These are phyloP conservation scores for Lagopus muta DNA, from an alignment of 2,113 vertebrate genomes.

Conservation along the genomic window DNA sequence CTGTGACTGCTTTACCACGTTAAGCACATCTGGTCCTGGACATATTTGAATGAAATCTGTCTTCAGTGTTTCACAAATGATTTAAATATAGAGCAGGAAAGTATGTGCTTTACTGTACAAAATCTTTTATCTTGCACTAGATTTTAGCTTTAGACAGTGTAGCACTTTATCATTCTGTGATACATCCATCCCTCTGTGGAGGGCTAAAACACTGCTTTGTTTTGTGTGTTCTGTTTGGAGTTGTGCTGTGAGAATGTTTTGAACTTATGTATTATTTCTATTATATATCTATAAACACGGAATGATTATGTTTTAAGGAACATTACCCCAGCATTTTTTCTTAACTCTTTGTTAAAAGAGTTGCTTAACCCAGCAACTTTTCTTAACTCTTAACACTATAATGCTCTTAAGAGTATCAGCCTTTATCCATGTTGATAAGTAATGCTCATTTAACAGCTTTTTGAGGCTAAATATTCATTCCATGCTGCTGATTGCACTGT, in stretches of 20 bases:
- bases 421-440: background rate
- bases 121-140: background rate
- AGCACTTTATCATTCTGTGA: background rate
- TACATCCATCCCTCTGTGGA: background rate
- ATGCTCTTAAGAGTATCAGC: background rate
- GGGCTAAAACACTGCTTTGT: background rate
- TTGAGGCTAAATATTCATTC: conserved; percentile 65
- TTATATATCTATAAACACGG: background rate
- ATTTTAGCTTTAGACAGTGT: background rate
- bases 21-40: background rate
- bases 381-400: too few species aligned
- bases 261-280: background rate
- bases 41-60: background rate
- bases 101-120: background rate
- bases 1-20: background rate
- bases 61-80: background rate
- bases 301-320: background rate
- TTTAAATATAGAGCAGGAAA: conserved; percentile 1
- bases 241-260: background rate
- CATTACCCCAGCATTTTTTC: conserved; percentile 1
- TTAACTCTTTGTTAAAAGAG: background rate
- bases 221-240: background rate
- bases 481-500: background rate
- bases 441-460: conserved; percentile 46
- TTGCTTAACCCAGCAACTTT: too few species aligned